Evolutionary conservation across 1,140 invertebrate species (phyloP).

Genomic region (Lethrus apterus): DNA sequence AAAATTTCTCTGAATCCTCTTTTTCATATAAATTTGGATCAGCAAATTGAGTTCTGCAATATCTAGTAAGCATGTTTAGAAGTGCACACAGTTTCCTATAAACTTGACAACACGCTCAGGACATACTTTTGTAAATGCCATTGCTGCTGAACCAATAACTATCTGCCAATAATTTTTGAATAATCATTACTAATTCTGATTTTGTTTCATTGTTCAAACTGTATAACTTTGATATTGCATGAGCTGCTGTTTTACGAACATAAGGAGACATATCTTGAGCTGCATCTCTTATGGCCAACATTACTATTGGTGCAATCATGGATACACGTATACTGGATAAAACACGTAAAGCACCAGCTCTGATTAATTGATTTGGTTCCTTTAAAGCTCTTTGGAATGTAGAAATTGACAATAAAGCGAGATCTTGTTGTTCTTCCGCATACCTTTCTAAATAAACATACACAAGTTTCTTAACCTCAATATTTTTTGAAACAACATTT

Average conservation of each 20-base stretch:
- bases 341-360: slow-evolving; percentile 94
- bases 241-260: slow-evolving; percentile 97
- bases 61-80: slow-evolving; percentile 93
- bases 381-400: slow-evolving; percentile 97
- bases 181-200: slow-evolving; percentile 86
- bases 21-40: slow-evolving; percentile 76
- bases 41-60: slow-evolving; percentile 87
- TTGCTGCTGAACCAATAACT: slow-evolving; percentile 96
- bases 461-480: slow-evolving; percentile 97
- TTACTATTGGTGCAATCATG: slow-evolving; percentile 97
- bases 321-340: slow-evolving; percentile 93
- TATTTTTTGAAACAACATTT: slow-evolving; percentile 98
- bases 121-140: slow-evolving; percentile 98
- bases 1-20: no score
- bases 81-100: slow-evolving; percentile 98
- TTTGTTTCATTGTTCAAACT: slow-evolving; percentile 94
- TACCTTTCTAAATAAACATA: slow-evolving; percentile 98
- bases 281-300: slow-evolving; percentile 94
- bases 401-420: slow-evolving; percentile 94
- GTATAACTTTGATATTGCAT: slow-evolving; percentile 97
- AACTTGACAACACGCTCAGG: slow-evolving; percentile 89
- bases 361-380: slow-evolving; percentile 97
- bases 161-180: slow-evolving; percentile 93
- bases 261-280: slow-evolving; percentile 98
- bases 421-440: slow-evolving; percentile 97